Evolutionary conservation across 2,888 invertebrate genomes (phyloP).

Genomic region (Spilarctia lutea): DNA sequence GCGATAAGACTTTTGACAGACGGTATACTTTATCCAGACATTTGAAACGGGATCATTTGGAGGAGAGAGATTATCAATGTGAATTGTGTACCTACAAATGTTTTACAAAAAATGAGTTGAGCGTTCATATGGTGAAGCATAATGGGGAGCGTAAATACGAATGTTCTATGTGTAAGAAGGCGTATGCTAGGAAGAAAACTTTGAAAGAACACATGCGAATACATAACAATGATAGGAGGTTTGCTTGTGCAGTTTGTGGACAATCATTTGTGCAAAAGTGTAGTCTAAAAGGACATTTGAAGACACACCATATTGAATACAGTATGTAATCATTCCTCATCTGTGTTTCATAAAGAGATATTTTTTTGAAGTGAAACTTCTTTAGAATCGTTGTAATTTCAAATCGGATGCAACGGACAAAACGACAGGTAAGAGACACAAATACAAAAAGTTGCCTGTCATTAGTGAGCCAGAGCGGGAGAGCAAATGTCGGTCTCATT

Average conservation of each 20-base stretch:
- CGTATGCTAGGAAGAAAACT: constrained; percentile 75
- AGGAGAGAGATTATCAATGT: constrained; percentile 64
- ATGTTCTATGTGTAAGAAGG: constrained; percentile 76
- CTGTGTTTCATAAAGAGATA: neutral
- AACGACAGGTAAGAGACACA: too few relatives aligned
- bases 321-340: constrained; percentile 17
- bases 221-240: constrained; percentile 76
- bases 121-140: constrained; percentile 72
- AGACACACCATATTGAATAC: constrained; percentile 70
- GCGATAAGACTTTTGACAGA: constrained; percentile 66
- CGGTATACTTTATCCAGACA: constrained; percentile 69
- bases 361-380: too few relatives aligned
- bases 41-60: constrained; percentile 73
- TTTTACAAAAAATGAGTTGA: constrained; percentile 71
- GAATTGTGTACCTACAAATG: constrained; percentile 63
- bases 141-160: constrained; percentile 69
- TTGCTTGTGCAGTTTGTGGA: constrained; percentile 74
- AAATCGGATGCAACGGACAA: too few relatives aligned
- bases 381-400: too few relatives aligned
- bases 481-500: too few relatives aligned
- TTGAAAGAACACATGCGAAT: constrained; percentile 76
- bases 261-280: constrained; percentile 82
- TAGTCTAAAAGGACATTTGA: constrained; percentile 78
- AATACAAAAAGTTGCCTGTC: too few relatives aligned
- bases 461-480: too few relatives aligned